A percentile compares a stretch with the other conserved stretches of the same genome.
Evolutionary conservation across 92 coral and sea anemone genomes (phyloP).

Genomic region (Plumapathes pennacea): DNA sequence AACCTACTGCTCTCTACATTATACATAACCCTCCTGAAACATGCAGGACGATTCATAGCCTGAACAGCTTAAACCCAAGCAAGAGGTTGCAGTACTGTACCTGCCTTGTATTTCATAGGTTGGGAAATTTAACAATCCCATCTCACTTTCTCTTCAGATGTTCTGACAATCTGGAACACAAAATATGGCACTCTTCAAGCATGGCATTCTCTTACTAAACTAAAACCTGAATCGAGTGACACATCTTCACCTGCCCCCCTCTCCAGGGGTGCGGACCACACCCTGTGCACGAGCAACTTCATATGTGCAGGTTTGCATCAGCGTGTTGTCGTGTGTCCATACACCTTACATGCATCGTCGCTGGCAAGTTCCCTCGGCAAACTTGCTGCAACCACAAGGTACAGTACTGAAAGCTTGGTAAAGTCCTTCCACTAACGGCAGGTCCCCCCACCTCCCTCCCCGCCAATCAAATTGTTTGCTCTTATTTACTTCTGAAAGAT

Average conservation of each 20-base stretch:
- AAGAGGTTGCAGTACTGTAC: no score
- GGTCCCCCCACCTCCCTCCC: no score
- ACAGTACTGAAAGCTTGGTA: conserved; percentile 1
- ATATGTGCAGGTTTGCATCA: conserved; percentile 59
- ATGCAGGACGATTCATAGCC: no score
- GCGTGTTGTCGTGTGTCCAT: conserved; percentile 74
- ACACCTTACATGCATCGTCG: conserved; percentile 52
- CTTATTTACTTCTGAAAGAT: no score
- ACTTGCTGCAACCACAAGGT: conserved; percentile 31
- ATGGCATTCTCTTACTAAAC: conserved; percentile 39
- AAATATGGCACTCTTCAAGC: conserved; percentile 83
- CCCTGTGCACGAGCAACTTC: conserved; percentile 61
- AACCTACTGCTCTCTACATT: no score
- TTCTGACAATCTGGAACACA: conserved; percentile 50
- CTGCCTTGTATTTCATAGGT: no score
- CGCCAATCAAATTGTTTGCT: no score
- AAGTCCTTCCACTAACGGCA: no score
- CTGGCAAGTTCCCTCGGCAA: conserved; percentile 84
- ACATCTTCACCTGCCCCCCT: conserved; percentile 13
- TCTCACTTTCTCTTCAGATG: no score
- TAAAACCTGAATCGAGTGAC: conserved; percentile 19
- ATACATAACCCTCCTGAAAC: no score
- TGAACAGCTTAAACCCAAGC: no score
- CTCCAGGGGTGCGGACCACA: conserved; percentile 45
- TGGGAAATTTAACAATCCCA: no score